These are phyloP conservation scores for Piaya cayana DNA, from an alignment of 2,113 vertebrate species.

Conservation along the genomic window DNA sequence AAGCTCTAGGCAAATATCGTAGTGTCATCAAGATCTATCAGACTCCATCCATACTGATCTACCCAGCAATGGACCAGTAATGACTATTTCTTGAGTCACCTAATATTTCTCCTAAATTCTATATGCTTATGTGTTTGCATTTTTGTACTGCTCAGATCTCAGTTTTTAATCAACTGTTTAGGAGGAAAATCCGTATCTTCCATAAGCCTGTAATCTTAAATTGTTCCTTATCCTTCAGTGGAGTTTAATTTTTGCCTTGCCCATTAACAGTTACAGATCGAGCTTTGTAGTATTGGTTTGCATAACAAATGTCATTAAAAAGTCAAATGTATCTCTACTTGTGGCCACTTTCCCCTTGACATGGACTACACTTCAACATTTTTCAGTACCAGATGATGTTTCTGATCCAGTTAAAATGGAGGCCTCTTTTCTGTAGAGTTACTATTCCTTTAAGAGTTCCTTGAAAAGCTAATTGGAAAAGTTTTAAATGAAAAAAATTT, in stretches of 20 bases:
- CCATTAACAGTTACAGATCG: neutral
- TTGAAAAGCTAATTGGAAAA: neutral
- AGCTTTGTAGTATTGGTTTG: neutral
- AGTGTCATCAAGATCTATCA: neutral
- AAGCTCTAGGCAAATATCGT: neutral
- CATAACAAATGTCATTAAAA: neutral
- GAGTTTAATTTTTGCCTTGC: neutral
- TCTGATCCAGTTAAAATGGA: neutral
- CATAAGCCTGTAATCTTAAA: neutral
- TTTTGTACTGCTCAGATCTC: neutral
- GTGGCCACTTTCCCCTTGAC: neutral
- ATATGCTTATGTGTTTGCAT: neutral
- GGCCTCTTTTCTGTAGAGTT: neutral
- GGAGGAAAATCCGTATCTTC: neutral
- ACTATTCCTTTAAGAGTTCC: neutral
- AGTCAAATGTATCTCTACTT: neutral
- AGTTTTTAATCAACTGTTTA: neutral
- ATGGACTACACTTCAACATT: neutral
- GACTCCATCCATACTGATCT: neutral
- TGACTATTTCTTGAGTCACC: neutral
- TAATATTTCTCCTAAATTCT: neutral
- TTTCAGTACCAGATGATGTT: neutral
- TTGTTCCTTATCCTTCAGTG: neutral
- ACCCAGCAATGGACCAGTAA: neutral
- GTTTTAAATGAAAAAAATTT: neutral